Percentiles rank a stretch among this genome's conserved stretches.
phyloP scores from a whole-genome alignment of 2,113 vertebrate genomes.

The Lamprotornis superbus region DNA sequence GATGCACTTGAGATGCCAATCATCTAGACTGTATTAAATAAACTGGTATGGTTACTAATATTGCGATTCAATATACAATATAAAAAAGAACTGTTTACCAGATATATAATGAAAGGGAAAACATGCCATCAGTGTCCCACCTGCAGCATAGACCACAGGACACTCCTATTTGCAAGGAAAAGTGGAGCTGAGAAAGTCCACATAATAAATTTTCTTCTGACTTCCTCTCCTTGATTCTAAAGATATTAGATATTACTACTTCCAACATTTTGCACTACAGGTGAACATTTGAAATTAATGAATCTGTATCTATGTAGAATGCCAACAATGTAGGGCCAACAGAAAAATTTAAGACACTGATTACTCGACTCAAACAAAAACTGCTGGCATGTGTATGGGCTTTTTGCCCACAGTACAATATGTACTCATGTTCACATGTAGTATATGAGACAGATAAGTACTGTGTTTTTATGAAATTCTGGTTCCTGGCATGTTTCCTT shows the following conservation, averaged over 20 bases:
- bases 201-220: neutral
- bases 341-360: neutral
- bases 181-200: neutral
- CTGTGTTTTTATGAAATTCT: neutral
- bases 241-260: neutral
- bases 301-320: neutral
- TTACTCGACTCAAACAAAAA: neutral
- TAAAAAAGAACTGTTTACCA: neutral
- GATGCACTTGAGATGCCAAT: neutral
- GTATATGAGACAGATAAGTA: neutral
- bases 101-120: neutral
- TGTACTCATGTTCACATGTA: neutral
- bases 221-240: neutral
- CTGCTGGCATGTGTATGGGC: accelerated
- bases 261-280: neutral
- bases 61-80: neutral
- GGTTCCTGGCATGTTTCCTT: neutral
- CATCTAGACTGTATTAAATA: neutral
- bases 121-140: neutral
- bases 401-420: neutral
- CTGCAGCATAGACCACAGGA: neutral
- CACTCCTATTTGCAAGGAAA: neutral
- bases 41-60: neutral
- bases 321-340: neutral
- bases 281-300: neutral